Evolutionary conservation across 2,797 vertebrate species (phyloP).

Genomic region (Clarias pachynema): DNA sequence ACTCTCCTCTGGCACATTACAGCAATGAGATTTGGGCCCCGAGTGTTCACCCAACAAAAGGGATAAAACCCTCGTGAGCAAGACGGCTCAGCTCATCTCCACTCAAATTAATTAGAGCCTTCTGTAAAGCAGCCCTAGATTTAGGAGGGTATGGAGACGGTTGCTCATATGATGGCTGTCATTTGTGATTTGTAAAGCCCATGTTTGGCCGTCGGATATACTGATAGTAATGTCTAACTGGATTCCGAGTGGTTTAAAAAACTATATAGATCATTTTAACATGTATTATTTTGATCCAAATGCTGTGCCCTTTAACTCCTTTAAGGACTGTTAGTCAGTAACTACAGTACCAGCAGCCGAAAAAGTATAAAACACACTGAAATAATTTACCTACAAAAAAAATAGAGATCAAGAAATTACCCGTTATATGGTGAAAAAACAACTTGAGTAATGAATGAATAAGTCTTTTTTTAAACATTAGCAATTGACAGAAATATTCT

Average conservation of each 20-base stretch:
- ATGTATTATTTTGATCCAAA: not conserved
- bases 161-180: conserved; percentile 29
- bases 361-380: not conserved
- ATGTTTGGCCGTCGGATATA: not conserved
- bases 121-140: conserved; percentile 52
- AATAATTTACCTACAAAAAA: not conserved
- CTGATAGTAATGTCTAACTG: not conserved
- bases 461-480: not conserved
- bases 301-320: not conserved
- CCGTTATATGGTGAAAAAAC: too few relatives aligned
- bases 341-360: not conserved
- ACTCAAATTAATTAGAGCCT: conserved; percentile 75
- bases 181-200: conserved; percentile 4
- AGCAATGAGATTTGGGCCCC: conserved; percentile 76
- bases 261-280: not conserved
- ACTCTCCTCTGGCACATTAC: conserved; percentile 73
- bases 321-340: not conserved
- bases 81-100: conserved; percentile 72
- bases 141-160: conserved; percentile 42
- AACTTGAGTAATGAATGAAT: not conserved
- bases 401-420: not conserved
- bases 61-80: conserved; percentile 63
- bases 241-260: not conserved
- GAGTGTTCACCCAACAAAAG: conserved; percentile 66
- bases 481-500: not conserved